Evolutionary conservation across 2,797 vertebrate genomes (phyloP), one percentile per base, ranked within the genome.

Genomic region (Triplophysa bombifrons): DNA sequence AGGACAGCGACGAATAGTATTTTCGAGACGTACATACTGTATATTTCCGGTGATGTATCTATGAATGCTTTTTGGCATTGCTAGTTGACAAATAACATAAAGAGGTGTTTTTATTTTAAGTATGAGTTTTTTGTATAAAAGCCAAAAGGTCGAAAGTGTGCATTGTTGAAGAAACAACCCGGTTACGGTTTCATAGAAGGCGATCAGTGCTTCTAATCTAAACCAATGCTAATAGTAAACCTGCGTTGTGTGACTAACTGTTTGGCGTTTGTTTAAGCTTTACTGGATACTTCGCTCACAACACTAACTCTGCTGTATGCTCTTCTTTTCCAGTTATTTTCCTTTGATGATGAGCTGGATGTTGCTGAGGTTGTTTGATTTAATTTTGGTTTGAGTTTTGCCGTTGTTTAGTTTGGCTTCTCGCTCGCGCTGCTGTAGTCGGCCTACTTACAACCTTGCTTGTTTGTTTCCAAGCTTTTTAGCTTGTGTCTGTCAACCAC

Each of bases 281-380:
- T 69, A 61, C 25, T 14, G 60, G 38, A 71, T 56, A 46, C 74
- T 72, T 83, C 86, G 87, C 87, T 88, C 80, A 70, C 56, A 86
- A 89, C 87, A 96, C 94, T 97, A 97, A 95, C 78, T 78, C 78
- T 83, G 77, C 87, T 89, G 79, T 95, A 89, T 93, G 92, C 91
- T 91, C 89, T 87, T 94, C 90, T 94, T 89, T 94, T 95, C 91
- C 83, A 92, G 96, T 95, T 95, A 90, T 94, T 98, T 95, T 94
- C 96, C 94, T 95, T 98, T 96, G 96, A 96, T 93, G 94, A 95
- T 93, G 96, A 97, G 89, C 94, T 96, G 96, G 97, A 99, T 95
- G 97, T 95, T 93, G 94, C 96, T 91, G 98, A 99, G 98, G 98
- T 99, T 93, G 92, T 94, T 89, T 80, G 87, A 87, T 93, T 91